These are phyloP conservation scores for Frankliniella intonsa DNA, from an alignment of 2,888 invertebrate species.

Conservation along the genomic window DNA sequence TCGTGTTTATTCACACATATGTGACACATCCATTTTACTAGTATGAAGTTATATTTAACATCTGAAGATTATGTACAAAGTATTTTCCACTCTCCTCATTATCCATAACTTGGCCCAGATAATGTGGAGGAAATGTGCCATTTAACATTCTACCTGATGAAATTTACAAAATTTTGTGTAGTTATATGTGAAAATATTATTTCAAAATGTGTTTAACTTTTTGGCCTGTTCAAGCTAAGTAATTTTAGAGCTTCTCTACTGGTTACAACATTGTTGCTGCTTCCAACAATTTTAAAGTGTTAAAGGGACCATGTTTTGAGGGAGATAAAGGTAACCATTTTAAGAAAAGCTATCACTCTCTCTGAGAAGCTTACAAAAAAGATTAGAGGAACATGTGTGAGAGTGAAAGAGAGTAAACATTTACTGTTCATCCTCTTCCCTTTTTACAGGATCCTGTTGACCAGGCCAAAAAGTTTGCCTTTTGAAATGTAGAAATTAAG, in stretches of 20 bases:
- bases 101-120: constrained; percentile 3
- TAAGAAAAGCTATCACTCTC: background rate
- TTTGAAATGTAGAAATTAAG: background rate
- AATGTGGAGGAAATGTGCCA: constrained; percentile 25
- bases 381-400: background rate
- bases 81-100: constrained; percentile 23
- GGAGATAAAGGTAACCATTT: background rate
- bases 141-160: constrained; percentile 27
- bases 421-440: background rate
- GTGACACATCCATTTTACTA: constrained; percentile 12
- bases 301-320: background rate
- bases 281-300: too few species aligned
- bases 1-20: constrained; percentile 17
- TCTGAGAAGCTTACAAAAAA: background rate
- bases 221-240: background rate
- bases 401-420: too few species aligned
- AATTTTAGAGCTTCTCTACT: too few species aligned
- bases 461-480: background rate
- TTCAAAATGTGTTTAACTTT: background rate
- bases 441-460: background rate
- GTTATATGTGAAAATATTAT: constrained; percentile 15
- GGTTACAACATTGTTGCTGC: too few species aligned
- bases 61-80: constrained; percentile 25
- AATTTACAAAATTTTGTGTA: constrained; percentile 25
- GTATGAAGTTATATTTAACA: constrained; percentile 17